Base-by-base conservation (phyloP, 2,888 invertebrate genomes). In the Agrotis ipsilon region DNA sequence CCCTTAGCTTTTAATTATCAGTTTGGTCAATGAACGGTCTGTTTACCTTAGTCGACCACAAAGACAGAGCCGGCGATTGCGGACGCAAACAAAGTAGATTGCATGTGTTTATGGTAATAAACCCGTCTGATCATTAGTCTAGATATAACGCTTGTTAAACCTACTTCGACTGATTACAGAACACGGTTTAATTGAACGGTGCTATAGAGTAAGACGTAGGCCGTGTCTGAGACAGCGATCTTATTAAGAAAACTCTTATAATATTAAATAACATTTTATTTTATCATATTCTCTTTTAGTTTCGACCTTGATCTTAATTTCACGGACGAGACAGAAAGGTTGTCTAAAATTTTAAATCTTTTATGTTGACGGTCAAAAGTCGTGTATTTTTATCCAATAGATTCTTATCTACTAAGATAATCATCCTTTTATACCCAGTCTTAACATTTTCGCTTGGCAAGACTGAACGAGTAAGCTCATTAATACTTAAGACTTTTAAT, bases 1-100 rank as follows among this genome's bases (percentile, higher is more conserved):
- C 86, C 81, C 74, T 78, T 70, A 79, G 72, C 75, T 87, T 86
- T 85, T 88, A 87, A 88, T 88, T 88, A 88, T 84, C 58, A 71
- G 67, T 82, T 82, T 80, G 80, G 79, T 81, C 81, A 84, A 84
- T 86, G 83, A 81, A 76, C 69, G 70, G 59, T 60, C 71, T 81
- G 72, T 72, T 85, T 78, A 61, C 72, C 69, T 77, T 59, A 57
- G 48, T 49, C 52, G 55, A 68, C 32, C 57, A 32, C 18, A 57
- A 46, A 62, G 52, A 63, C 72, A 46, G 24, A 21, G 59, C 46
- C 48, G 63, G 69, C 59, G 49, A 84, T 81, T 75, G 68, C 43
- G 55, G 57, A 43, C 70, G 57, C 72, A 72, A 72, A 79, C 82
- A 71, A 71, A 73, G 68, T 63, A 69, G 68, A 79, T 79, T 72